phyloP scores from a whole-genome alignment of 2,797 vertebrate species.

The Mormyrus hasselquistii region DNA sequence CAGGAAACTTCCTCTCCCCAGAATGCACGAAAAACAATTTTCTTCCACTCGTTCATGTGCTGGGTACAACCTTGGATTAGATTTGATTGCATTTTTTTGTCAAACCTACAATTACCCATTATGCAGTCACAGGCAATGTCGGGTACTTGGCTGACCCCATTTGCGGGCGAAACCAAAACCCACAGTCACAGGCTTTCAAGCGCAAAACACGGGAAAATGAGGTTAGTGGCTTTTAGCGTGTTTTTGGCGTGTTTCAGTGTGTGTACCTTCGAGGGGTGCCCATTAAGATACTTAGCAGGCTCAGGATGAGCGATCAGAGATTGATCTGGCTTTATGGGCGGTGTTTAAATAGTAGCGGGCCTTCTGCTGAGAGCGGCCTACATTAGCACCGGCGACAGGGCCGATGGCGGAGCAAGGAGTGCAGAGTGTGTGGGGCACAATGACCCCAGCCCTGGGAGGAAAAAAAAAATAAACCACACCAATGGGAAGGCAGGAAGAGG shows the following conservation, averaged over 20 bases:
- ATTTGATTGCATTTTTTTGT: constrained; percentile 51
- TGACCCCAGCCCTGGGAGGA: background rate
- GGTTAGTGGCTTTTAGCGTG: background rate
- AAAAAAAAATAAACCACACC: background rate
- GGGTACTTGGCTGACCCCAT: constrained; percentile 25
- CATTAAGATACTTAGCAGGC: background rate
- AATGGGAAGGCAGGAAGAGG: background rate
- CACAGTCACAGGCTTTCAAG: background rate
- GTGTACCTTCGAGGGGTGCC: background rate
- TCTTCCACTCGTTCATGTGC: constrained; percentile 47
- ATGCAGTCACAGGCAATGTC: constrained; percentile 37
- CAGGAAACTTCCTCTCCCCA: constrained; percentile 37
- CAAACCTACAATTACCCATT: constrained; percentile 47
- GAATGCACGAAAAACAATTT: constrained; percentile 51
- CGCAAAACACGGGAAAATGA: background rate
- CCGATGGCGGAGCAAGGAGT: background rate
- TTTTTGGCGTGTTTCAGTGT: background rate
- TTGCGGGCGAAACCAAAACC: background rate
- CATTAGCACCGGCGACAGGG: background rate
- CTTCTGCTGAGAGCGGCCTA: background rate
- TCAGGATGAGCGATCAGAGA: background rate
- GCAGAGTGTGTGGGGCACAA: background rate
- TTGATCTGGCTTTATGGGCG: too few relatives aligned
- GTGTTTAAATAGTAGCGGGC: background rate
- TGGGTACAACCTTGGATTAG: constrained; percentile 51